Percentiles rank a stretch among this genome's conserved stretches.
Evolutionary conservation across 2,113 vertebrate genomes (phyloP).

Genomic region (Marcusenius ussheri): DNA sequence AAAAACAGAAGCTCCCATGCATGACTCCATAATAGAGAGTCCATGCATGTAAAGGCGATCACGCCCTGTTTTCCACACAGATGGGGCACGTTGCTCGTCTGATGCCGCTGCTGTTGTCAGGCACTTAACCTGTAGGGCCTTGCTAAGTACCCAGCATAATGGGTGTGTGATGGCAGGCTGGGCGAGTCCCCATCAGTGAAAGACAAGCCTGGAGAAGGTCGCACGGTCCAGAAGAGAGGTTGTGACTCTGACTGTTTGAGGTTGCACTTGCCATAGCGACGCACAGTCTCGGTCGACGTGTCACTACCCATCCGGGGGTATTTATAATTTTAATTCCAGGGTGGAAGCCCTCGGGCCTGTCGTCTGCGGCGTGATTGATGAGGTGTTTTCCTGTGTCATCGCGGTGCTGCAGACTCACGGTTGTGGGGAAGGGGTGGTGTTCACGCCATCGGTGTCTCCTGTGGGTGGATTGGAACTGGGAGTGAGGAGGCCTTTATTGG

Average conservation of each 20-base stretch:
- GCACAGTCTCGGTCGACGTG: neutral
- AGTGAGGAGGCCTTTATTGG: neutral
- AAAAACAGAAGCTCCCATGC: neutral
- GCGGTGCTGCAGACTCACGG: neutral
- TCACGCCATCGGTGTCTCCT: neutral
- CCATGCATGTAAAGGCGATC: neutral
- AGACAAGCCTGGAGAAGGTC: neutral
- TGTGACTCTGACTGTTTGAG: neutral
- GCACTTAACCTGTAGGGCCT: neutral
- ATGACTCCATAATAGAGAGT: neutral
- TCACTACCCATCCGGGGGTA: neutral
- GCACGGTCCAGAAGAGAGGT: neutral
- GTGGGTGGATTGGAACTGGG: neutral
- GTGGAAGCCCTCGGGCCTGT: neutral
- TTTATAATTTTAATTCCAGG: conserved; percentile 18
- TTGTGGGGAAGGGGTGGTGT: neutral
- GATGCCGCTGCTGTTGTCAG: neutral
- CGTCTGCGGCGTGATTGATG: neutral
- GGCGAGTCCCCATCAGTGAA: neutral
- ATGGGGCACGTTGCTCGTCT: neutral
- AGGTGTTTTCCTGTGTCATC: neutral
- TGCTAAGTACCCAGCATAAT: neutral
- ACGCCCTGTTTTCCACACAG: neutral
- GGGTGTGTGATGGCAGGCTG: neutral
- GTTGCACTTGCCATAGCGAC: neutral